phyloP scores from a whole-genome alignment of 2,888 invertebrate species.

The Drosophila basisetae region DNA sequence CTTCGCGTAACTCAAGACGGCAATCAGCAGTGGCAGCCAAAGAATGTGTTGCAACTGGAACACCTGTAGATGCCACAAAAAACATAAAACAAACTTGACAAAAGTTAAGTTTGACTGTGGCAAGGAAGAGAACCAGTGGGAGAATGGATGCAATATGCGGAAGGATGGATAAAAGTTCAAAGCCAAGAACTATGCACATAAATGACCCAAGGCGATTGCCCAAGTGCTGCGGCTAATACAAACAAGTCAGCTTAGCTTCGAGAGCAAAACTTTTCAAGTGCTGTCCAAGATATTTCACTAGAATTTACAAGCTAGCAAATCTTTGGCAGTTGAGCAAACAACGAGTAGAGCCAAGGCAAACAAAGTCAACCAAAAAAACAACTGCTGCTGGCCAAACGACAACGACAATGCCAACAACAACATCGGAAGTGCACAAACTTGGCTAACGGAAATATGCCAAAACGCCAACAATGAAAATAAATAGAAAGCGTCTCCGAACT shows the following conservation, averaged over 20 bases:
- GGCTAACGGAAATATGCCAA: constrained; percentile 70
- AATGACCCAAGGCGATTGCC: constrained; percentile 62
- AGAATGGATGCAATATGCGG: neutral
- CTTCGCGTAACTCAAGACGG: constrained; percentile 46
- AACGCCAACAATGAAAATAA: constrained; percentile 58
- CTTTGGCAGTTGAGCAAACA: constrained; percentile 56
- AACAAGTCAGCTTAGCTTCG: constrained; percentile 37
- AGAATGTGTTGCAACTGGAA: constrained; percentile 28
- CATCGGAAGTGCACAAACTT: constrained; percentile 67
- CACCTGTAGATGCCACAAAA: constrained; percentile 65
- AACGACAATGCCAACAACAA: constrained; percentile 14
- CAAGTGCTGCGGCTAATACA: constrained; percentile 66
- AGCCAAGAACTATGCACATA: constrained; percentile 70
- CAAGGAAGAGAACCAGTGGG: neutral
- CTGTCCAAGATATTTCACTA: constrained; percentile 72
- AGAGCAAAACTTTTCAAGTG: constrained; percentile 71
- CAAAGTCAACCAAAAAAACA: constrained; percentile 33
- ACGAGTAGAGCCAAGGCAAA: constrained; percentile 44
- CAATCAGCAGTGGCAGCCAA: constrained; percentile 47
- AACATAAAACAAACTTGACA: constrained; percentile 30
- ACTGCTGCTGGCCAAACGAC: constrained; percentile 49
- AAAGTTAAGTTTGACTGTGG: constrained; percentile 32
- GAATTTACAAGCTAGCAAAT: constrained; percentile 78
- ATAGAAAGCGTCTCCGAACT: constrained; percentile 57
- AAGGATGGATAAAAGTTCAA: constrained; percentile 59